Evolutionary conservation across 2,888 invertebrate genomes (phyloP).

Genomic region (Ceramica pisi): DNA sequence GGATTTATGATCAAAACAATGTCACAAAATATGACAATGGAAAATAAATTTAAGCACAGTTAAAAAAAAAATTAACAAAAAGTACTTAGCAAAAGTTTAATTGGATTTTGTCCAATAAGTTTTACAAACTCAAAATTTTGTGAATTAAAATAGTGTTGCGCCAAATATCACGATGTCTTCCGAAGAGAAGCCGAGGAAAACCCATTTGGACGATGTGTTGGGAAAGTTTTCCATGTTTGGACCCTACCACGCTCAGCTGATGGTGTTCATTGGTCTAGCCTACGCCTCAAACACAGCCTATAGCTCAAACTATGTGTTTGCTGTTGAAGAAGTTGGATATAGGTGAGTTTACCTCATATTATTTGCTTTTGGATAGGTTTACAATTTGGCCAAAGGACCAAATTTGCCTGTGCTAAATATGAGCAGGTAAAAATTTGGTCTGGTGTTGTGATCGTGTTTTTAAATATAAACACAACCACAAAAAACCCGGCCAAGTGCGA

Average conservation of each 20-base stretch:
- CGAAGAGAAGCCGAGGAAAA: conserved; percentile 50
- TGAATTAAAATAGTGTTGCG: not conserved
- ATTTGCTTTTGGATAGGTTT: not conserved
- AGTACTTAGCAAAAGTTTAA: not conserved
- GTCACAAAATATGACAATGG: not conserved
- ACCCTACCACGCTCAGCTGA: conserved; percentile 90
- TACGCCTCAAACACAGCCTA: conserved; percentile 91
- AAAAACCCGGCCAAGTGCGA: too few relatives aligned
- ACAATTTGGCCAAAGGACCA: too few relatives aligned
- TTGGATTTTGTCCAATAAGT: not conserved
- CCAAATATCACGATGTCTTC: conserved; percentile 30
- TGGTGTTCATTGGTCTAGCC: conserved; percentile 89
- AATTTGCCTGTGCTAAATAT: too few relatives aligned
- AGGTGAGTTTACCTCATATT: conserved; percentile 67
- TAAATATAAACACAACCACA: too few relatives aligned
- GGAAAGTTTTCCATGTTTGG: conserved; percentile 89
- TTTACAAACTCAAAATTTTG: not conserved
- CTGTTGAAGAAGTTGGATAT: conserved; percentile 91
- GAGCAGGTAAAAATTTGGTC: too few relatives aligned
- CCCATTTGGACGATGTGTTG: conserved; percentile 82
- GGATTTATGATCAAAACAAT: not conserved
- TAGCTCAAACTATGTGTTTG: conserved; percentile 92
- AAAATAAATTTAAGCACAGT: not conserved
- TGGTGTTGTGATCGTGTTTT: too few relatives aligned
- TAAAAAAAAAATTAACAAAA: not conserved